phyloP scores from a whole-genome alignment of 2,797 vertebrate genomes.

The Cryptoblepharus egeriae region DNA sequence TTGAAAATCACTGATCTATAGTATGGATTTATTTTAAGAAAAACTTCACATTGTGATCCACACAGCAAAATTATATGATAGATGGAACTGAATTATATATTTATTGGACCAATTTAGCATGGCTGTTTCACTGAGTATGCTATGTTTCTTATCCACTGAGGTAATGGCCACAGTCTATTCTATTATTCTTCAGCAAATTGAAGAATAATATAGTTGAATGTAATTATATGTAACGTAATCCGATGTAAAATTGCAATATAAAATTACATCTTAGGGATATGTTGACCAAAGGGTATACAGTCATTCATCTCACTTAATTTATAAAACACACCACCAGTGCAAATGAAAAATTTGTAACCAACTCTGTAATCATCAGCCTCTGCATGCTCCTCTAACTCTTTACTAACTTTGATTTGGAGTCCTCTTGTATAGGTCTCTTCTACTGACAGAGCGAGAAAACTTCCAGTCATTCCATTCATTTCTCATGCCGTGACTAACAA shows the following conservation, averaged over 20 bases:
- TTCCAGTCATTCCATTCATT: neutral
- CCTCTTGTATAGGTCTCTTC: neutral
- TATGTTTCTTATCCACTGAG: neutral
- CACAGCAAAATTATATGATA: no score
- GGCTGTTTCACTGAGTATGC: no score
- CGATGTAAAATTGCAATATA: no score
- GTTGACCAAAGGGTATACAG: neutral
- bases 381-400: neutral
- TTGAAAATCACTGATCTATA: no score
- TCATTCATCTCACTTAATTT: no score
- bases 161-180: neutral
- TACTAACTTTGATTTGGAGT: no score
- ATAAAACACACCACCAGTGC: neutral
- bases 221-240: no score
- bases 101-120: neutral
- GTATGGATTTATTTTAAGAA: no score
- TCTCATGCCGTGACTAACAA: neutral
- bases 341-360: no score
- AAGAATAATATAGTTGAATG: no score
- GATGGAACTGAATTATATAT: no score
- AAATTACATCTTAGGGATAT: neutral
- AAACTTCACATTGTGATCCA: no score
- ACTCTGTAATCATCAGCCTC: neutral
- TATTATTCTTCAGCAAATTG: neutral
- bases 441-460: neutral